Percentiles rank a stretch among this genome's conserved stretches.
These are phyloP conservation scores for Halocynthia roretzi DNA, from an alignment of 23 tunicate species.

Conservation along the genomic window DNA sequence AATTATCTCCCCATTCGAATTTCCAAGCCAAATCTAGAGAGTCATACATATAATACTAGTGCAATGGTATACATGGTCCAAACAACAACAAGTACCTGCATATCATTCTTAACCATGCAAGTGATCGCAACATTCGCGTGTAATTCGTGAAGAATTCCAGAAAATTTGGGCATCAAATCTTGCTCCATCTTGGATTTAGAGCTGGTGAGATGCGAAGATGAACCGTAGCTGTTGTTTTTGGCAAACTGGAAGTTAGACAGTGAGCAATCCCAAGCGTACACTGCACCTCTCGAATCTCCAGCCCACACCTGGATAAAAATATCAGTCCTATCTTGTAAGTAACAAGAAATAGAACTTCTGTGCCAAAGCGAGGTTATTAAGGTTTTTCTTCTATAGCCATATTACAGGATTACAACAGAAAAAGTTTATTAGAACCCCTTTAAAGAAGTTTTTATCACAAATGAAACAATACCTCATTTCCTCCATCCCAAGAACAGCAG, in stretches of 20 bases:
- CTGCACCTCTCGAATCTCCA: slow-evolving; percentile 55
- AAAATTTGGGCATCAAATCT: slow-evolving; percentile 5
- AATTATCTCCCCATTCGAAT: slow-evolving; percentile 47
- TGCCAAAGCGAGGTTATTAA: too few species aligned
- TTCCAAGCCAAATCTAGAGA: slow-evolving; percentile 68
- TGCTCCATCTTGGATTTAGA: neutral
- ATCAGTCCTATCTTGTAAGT: neutral
- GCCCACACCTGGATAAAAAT: slow-evolving; percentile 48
- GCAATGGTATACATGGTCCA: neutral
- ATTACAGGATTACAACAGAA: too few species aligned
- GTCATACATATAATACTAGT: neutral
- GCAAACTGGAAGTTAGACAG: neutral
- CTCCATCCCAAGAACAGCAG: neutral
- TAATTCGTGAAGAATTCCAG: neutral
- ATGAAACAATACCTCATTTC: too few species aligned
- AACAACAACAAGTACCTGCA: slow-evolving; percentile 11
- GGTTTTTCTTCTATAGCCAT: too few species aligned
- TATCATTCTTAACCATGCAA: slow-evolving; percentile 34
- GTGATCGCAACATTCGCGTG: slow-evolving; percentile 17
- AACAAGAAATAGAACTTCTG: neutral
- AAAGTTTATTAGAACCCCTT: too few species aligned
- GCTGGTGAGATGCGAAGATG: neutral
- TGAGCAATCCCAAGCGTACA: slow-evolving; percentile 48
- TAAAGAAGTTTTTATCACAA: too few species aligned
- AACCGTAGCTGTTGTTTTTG: neutral